Base-by-base conservation (phyloP, 2,888 invertebrate species). In the Cheilosia pagana region DNA sequence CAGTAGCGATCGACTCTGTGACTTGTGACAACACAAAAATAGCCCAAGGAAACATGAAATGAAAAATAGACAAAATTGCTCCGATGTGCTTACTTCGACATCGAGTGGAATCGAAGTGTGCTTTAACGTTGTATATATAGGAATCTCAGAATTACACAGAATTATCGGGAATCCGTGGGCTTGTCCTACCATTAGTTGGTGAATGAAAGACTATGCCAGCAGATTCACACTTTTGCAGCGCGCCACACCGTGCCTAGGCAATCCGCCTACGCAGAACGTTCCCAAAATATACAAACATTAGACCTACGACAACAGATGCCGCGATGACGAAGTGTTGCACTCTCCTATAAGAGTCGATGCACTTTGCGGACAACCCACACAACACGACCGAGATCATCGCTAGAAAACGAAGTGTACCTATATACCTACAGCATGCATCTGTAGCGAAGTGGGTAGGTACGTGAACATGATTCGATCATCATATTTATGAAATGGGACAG, bases 281-380 rank as follows among this genome's bases (percentile, higher is more conserved):
- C 85, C 81, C 60, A 81, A 85, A 76, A 85, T 75, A 85, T 55
- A 76, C 67, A 67, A 41, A 63, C 57, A 45, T 50, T 55, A 70
- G 81, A 85, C 85, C 85, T 85, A 85, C 85, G 70, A 81, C 81
- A 85, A 76, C 79, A 68, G 63, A 81, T 75, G 62, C 83, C 65
- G 23, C 50, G 62, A 79, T 79, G 83, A 83, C 83, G 79, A 79
- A 74, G 74, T 59, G 79, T 45, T 74, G 62, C 75, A 75, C 50
- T 70, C 55, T 70, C 35, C 62, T 21, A 52, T 41, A 35, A 74
- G 52, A 81, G 85, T 85, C 85, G 79, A 85, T 85, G 85, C 81
- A 85, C 81, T 85, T 81, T 85, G 65, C 75, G 48, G 75, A 43
- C 81, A 71, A 71, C 81, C 85, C 70, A 85, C 81, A 81, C 78